Evolutionary conservation across 2,888 invertebrate genomes (phyloP), one percentile per base, ranked within the genome.

Genomic region (Selenia dentaria): DNA sequence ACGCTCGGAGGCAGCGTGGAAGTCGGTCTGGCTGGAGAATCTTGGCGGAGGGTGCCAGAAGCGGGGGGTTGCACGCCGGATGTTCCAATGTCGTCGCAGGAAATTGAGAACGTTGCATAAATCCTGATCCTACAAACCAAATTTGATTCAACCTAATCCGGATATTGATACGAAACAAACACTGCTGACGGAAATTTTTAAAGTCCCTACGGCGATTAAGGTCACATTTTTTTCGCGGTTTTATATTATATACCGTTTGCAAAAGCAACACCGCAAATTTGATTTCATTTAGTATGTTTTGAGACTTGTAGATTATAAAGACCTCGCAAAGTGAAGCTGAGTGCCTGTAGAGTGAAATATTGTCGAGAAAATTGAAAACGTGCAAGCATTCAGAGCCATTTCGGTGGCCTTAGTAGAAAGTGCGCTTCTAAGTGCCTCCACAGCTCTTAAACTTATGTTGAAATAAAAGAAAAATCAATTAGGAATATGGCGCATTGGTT

Each of bases 101-200:
- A 90, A 90, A 89, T 90, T 89, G 89, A 86, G 86, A 88, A 76
- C 83, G 79, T 83, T 85, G 87, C 89, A 90, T 85, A 88, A 88
- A 89, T 86, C 82, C 82, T 79, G 81, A 85, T 87, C 81, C 80
- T 80, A 79, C 85, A 81, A 87, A 83, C 83, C 83, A 83, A 89
- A 90, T 88, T 88, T 83, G 86, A 85, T 87, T 85, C 83, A 60
- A 78, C 81, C 79, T 87, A 88, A 90, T 88, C 88, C 87, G 87
- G 86, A 88, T 88, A 88, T 88, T 84, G 88, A 85, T 87, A 85
- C 76, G 83, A 83, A 80, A 84, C 83, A 84, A 81, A 82, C 74
- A 77, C 73, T 63, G 70, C 67, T 67, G 70, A 70, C 65, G 67
- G 65, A 59, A 59, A 68, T 74, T 77, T 79, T 78, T 70, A 79